Conservation (phyloP, 2,888 invertebrate genomes). For the Strigamia crassipes region DNA sequence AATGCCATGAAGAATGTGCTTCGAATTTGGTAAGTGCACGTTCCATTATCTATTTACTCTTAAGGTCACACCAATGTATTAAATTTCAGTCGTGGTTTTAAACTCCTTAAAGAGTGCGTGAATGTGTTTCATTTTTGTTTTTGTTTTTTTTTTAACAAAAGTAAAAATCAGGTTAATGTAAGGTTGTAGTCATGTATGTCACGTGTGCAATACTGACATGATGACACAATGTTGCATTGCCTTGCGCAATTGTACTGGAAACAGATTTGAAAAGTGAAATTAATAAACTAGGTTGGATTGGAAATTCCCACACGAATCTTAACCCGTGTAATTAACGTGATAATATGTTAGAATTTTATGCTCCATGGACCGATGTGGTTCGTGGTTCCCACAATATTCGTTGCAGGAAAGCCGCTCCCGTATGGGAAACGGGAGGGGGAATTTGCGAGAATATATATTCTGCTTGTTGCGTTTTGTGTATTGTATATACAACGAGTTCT, state of each 20-base stretch:
- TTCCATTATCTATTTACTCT: background rate
- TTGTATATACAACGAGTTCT: slow-evolving; percentile 23
- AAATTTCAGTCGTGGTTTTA: background rate
- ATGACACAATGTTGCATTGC: slow-evolving; percentile 7
- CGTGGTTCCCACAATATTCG: background rate
- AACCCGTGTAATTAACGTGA: slow-evolving; percentile 14
- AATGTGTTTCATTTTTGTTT: background rate
- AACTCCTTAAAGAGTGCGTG: background rate
- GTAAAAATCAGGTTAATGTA: background rate
- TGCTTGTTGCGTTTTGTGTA: background rate
- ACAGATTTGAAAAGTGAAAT: background rate
- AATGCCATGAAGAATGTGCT: slow-evolving; percentile 42
- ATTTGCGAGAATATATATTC: background rate
- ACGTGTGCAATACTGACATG: slow-evolving; percentile 1
- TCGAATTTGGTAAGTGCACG: slow-evolving; percentile 33
- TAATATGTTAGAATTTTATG: slow-evolving; percentile 16
- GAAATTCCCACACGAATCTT: slow-evolving; percentile 29
- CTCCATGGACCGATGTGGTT: slow-evolving; percentile 18
- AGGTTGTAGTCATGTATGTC: background rate
- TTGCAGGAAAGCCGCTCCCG: slow-evolving; percentile 2
- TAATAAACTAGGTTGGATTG: slow-evolving; percentile 3
- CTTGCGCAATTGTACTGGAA: background rate
- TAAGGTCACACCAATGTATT: slow-evolving; percentile 29
- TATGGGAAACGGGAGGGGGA: slow-evolving; percentile 15
- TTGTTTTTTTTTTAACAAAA: background rate